phyloP scores from a whole-genome alignment of 2,888 invertebrate genomes.

The Proisotoma minuta region DNA sequence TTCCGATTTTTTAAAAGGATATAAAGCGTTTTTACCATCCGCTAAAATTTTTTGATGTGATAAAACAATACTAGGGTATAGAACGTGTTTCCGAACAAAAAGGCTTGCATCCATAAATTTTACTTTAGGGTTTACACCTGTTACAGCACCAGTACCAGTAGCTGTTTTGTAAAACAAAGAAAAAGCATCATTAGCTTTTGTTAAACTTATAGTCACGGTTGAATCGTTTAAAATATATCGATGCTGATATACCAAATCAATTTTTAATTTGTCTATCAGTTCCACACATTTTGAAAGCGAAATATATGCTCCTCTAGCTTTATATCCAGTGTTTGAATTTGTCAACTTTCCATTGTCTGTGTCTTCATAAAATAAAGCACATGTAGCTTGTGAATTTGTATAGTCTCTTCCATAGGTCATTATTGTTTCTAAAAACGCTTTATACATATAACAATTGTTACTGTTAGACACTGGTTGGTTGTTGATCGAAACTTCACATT shows the following conservation, averaged over 20 bases:
- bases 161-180: slow-evolving; percentile 12
- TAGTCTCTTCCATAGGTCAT: slow-evolving; percentile 12
- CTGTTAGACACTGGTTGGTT: slow-evolving; percentile 13
- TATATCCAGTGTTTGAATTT: slow-evolving; percentile 17
- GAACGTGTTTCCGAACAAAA: slow-evolving; percentile 33
- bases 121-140: slow-evolving; percentile 21
- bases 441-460: slow-evolving; percentile 23
- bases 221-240: slow-evolving; percentile 33
- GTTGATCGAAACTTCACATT: slow-evolving; percentile 20
- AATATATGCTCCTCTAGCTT: slow-evolving; percentile 14
- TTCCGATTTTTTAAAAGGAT: slow-evolving; percentile 36
- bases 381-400: slow-evolving; percentile 10
- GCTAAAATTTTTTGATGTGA: slow-evolving; percentile 40
- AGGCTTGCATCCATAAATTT: slow-evolving; percentile 37
- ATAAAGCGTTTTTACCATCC: slow-evolving; percentile 33
- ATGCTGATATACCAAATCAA: slow-evolving; percentile 28
- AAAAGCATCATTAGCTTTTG: slow-evolving; percentile 25
- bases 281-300: slow-evolving; percentile 20
- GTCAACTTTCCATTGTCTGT: not conserved
- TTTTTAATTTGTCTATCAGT: slow-evolving; percentile 24
- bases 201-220: slow-evolving; percentile 20
- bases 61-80: slow-evolving; percentile 36
- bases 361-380: slow-evolving; percentile 25
- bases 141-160: not conserved
- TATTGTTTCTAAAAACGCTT: slow-evolving; percentile 16